Percentiles rank a stretch among this genome's conserved stretches.
Evolutionary conservation across 2,888 invertebrate genomes (phyloP).

Genomic region (Schrankia costaestrigalis): DNA sequence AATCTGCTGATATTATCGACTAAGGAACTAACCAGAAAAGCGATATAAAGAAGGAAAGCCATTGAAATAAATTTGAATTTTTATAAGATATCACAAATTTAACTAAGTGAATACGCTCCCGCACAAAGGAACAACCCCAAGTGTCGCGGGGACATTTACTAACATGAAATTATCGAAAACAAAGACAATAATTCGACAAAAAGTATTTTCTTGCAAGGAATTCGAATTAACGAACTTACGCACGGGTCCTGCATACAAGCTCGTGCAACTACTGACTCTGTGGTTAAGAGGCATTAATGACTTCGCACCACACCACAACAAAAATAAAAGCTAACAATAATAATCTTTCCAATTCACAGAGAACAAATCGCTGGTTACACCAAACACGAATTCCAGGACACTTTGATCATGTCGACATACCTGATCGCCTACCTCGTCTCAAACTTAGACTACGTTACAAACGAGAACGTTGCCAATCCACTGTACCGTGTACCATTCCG

Average conservation of each 20-base stretch:
- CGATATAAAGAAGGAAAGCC: not conserved
- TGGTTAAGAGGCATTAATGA: too few species aligned
- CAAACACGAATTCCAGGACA: slow-evolving; percentile 72
- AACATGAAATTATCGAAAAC: too few species aligned
- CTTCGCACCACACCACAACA: too few species aligned
- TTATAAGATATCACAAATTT: not conserved
- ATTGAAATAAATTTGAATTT: not conserved
- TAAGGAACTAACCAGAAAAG: not conserved
- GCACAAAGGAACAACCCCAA: too few species aligned
- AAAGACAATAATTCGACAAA: too few species aligned
- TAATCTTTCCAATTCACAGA: slow-evolving; percentile 33
- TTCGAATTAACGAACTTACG: too few species aligned
- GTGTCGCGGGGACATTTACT: too few species aligned
- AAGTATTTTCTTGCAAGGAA: too few species aligned
- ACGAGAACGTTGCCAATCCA: slow-evolving; percentile 49
- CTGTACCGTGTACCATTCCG: slow-evolving; percentile 61
- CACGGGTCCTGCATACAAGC: too few species aligned
- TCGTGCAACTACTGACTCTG: too few species aligned
- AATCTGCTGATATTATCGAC: not conserved
- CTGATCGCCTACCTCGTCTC: slow-evolving; percentile 89
- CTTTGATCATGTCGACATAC: slow-evolving; percentile 87
- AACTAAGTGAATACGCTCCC: too few species aligned
- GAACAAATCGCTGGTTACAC: slow-evolving; percentile 42
- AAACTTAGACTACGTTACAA: slow-evolving; percentile 63
- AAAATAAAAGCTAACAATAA: not conserved